phyloP scores from a whole-genome alignment of 2,113 vertebrate species.

The Cebus imitator region DNA sequence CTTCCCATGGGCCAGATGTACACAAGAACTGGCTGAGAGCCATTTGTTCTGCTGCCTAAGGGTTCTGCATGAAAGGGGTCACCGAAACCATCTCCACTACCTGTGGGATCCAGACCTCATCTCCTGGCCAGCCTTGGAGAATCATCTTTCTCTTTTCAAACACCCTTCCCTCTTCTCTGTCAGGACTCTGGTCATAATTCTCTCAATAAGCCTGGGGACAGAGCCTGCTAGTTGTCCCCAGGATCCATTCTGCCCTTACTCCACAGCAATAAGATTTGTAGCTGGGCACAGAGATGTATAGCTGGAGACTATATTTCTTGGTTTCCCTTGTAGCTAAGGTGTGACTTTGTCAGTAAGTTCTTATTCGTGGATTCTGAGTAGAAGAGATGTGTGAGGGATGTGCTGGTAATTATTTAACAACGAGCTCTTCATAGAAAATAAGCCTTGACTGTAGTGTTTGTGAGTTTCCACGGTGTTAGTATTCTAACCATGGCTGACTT shows the following conservation, averaged over 20 bases:
- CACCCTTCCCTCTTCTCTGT: neutral
- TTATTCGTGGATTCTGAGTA: neutral
- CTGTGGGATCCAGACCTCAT: neutral
- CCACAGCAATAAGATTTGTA: neutral
- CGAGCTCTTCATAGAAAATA: neutral
- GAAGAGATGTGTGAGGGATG: neutral
- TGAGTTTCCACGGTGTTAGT: neutral
- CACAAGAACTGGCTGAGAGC: neutral
- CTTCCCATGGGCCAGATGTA: neutral
- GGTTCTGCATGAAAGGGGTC: neutral
- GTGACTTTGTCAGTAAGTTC: neutral
- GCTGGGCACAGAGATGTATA: neutral
- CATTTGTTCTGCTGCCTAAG: neutral
- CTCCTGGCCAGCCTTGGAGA: neutral
- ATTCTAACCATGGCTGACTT: neutral
- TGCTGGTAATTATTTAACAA: neutral
- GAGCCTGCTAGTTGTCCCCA: neutral
- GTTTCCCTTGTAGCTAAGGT: neutral
- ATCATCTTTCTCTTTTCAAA: neutral
- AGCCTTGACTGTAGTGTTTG: neutral
- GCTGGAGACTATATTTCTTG: slow-evolving; percentile 5
- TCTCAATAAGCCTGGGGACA: neutral
- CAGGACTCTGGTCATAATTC: neutral
- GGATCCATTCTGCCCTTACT: neutral
- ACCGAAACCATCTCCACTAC: neutral